These are phyloP conservation scores for Notodonta dromedarius DNA, from an alignment of 2,888 invertebrate species.

Conservation along the genomic window DNA sequence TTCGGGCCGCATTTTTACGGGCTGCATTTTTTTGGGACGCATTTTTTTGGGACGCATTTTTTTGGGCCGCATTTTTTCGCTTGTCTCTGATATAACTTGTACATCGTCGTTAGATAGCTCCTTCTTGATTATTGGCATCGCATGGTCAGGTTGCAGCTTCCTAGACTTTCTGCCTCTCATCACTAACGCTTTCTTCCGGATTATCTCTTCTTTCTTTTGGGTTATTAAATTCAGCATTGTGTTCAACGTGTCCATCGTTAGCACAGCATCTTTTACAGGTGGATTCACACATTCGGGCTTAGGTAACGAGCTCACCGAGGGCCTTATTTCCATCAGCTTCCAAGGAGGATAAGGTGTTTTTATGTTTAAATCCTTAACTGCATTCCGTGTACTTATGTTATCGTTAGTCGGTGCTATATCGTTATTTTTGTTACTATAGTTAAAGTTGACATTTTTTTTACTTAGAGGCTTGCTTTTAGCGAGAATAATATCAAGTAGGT, in stretches of 20 bases:
- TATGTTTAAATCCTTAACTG: conserved; percentile 5
- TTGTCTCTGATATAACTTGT: conserved; percentile 7
- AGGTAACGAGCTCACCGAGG: conserved; percentile 28
- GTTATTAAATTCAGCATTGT: conserved; percentile 61
- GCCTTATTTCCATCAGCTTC: conserved; percentile 16
- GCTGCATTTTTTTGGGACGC: not conserved
- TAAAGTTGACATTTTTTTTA: conserved; percentile 18
- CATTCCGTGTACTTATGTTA: conserved; percentile 5
- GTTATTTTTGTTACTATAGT: conserved; percentile 13
- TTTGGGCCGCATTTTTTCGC: not conserved
- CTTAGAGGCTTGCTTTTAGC: conserved; percentile 62
- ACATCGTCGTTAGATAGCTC: conserved; percentile 10
- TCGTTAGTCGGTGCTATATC: conserved; percentile 1
- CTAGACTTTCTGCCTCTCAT: conserved; percentile 5
- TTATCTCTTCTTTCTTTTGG: conserved; percentile 9
- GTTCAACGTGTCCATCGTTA: conserved; percentile 62
- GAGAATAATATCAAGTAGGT: conserved; percentile 50
- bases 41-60: not conserved
- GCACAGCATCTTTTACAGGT: conserved; percentile 31
- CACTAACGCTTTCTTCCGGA: conserved; percentile 10
- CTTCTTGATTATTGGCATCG: not conserved
- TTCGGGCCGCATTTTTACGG: too few species aligned
- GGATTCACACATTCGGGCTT: not conserved
- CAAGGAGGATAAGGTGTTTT: conserved; percentile 13
- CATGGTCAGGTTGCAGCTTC: not conserved